Conservation (phyloP, 2,888 invertebrate genomes). For the Tineola bisselliella region DNA sequence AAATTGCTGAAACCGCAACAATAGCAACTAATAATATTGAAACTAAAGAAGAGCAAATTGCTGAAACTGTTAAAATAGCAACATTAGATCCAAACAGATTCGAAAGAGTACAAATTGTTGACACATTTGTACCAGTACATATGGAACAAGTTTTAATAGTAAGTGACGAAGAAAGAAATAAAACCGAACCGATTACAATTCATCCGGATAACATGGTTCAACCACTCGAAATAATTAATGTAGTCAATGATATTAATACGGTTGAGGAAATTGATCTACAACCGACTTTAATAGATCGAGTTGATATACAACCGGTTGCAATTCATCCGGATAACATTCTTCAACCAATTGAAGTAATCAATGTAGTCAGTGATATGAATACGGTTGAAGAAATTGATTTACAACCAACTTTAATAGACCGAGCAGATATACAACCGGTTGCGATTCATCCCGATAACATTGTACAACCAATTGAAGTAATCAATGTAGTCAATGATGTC, state of each 20-base stretch:
- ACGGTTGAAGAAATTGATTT: constrained; percentile 20
- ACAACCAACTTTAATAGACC: not conserved
- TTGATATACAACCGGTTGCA: too few species aligned
- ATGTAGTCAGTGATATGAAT: constrained; percentile 22
- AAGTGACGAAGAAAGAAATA: not conserved
- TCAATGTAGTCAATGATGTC: not conserved
- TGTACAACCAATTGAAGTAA: not conserved
- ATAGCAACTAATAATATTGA: not conserved
- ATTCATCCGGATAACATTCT: not conserved
- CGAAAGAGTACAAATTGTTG: not conserved
- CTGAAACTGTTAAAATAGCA: not conserved
- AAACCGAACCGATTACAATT: not conserved
- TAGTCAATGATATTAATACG: not conserved
- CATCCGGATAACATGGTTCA: not conserved
- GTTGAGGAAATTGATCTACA: not conserved
- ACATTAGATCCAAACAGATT: not conserved
- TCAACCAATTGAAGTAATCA: constrained; percentile 22
- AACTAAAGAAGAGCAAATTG: not conserved
- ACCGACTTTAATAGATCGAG: not conserved
- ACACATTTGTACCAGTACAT: not conserved
- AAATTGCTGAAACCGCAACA: not conserved
- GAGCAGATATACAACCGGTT: not conserved
- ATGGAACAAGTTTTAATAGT: not conserved
- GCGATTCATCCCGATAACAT: not conserved
- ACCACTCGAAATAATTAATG: not conserved